phyloP scores from a whole-genome alignment of 2,797 vertebrate species.

The Pangasius larnaudii region DNA sequence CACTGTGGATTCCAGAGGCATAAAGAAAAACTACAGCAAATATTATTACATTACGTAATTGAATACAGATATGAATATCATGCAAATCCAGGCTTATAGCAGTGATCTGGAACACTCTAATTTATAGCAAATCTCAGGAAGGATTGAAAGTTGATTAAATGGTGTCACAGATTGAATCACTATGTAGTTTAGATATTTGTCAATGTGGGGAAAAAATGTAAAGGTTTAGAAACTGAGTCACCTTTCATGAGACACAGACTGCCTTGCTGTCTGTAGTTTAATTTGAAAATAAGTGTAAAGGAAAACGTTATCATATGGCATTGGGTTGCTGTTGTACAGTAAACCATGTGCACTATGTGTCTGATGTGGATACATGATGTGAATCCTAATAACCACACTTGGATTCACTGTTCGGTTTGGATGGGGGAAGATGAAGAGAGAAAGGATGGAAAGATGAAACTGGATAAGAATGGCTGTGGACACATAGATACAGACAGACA shows the following conservation, averaged over 20 bases:
- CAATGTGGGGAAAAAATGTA: background rate
- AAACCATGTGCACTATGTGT: background rate
- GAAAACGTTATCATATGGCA: conserved; percentile 10
- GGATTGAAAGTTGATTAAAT: background rate
- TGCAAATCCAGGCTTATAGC: background rate
- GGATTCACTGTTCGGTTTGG: conserved; percentile 61
- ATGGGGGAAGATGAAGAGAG: background rate
- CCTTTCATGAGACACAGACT: background rate
- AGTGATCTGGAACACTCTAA: background rate
- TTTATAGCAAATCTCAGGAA: conserved; percentile 2
- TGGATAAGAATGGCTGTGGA: background rate
- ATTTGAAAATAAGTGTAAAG: conserved; percentile 20
- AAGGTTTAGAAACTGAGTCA: background rate
- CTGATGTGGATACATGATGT: conserved; percentile 4
- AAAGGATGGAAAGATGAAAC: background rate
- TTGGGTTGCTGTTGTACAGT: background rate
- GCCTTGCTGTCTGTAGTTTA: background rate
- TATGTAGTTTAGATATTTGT: background rate
- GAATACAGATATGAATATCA: background rate
- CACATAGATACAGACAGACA: too few species aligned
- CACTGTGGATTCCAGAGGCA: too few species aligned
- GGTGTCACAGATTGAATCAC: background rate
- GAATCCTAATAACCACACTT: conserved; percentile 29
- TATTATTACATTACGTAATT: background rate
- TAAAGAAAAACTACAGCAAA: background rate